phyloP scores from a whole-genome alignment of 1,140 invertebrate species.

The Achroia grisella region DNA sequence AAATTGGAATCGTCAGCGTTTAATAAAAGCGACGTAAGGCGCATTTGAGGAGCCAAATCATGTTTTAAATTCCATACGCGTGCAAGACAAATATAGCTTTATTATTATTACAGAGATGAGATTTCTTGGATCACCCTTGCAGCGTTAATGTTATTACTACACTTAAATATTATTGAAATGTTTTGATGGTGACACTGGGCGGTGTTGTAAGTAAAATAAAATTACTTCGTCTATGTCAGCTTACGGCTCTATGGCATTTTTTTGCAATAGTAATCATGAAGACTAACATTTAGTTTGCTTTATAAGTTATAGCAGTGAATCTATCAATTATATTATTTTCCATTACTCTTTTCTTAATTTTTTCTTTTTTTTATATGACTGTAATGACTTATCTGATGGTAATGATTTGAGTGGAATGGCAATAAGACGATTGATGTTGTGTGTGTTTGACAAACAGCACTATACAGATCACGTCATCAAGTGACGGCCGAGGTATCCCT shows the following conservation, averaged over 20 bases:
- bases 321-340: too few species aligned
- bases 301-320: not conserved
- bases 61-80: constrained; percentile 45
- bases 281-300: not conserved
- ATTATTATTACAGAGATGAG: constrained; percentile 44
- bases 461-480: too few species aligned
- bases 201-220: constrained; percentile 16
- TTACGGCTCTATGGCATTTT: not conserved
- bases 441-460: too few species aligned
- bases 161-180: constrained; percentile 46
- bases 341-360: not conserved
- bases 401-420: too few species aligned
- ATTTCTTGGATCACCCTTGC: constrained; percentile 31
- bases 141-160: constrained; percentile 31
- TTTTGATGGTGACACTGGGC: constrained; percentile 25
- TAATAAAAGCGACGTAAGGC: constrained; percentile 19
- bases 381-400: too few species aligned
- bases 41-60: constrained; percentile 13
- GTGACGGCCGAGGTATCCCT: too few species aligned
- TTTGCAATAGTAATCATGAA: not conserved
- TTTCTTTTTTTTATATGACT: not conserved
- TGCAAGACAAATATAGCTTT: constrained; percentile 49
- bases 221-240: constrained; percentile 1
- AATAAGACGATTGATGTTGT: too few species aligned
- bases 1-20: constrained; percentile 11